These are phyloP conservation scores for Macrophya alboannulata DNA, from an alignment of 2,888 invertebrate species.

Conservation along the genomic window DNA sequence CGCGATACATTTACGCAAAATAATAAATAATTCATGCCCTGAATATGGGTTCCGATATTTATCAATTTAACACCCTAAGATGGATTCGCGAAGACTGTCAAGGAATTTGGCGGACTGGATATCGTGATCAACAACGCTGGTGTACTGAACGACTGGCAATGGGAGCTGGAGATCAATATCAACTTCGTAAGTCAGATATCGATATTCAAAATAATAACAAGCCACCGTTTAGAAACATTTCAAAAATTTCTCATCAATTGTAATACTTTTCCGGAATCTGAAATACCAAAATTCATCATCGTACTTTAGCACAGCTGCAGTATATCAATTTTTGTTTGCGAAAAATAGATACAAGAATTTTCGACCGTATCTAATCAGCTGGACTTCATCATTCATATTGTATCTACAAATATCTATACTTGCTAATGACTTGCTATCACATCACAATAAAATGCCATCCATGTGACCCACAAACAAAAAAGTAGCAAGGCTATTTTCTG, in stretches of 20 bases:
- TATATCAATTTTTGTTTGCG: background rate
- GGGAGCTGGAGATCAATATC: conserved; percentile 76
- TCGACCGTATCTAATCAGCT: background rate
- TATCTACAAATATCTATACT: background rate
- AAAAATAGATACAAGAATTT: background rate
- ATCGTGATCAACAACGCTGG: conserved; percentile 81
- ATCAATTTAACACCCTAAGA: conserved; percentile 67
- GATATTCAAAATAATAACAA: background rate
- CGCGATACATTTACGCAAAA: background rate
- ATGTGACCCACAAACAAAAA: background rate
- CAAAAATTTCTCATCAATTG: background rate
- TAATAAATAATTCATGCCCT: background rate
- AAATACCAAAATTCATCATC: background rate
- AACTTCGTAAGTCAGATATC: conserved; percentile 75
- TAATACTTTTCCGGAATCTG: background rate
- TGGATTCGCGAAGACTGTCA: conserved; percentile 79
- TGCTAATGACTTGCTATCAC: too few species aligned
- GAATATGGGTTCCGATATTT: background rate
- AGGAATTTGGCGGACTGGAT: conserved; percentile 80
- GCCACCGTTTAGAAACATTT: background rate
- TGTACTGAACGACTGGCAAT: conserved; percentile 75
- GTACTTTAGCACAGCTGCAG: too few species aligned
- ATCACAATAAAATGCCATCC: background rate
- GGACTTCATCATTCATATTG: background rate
- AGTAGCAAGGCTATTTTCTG: background rate